Conservation (phyloP, 2,797 vertebrate species). For the Nasua narica region DNA sequence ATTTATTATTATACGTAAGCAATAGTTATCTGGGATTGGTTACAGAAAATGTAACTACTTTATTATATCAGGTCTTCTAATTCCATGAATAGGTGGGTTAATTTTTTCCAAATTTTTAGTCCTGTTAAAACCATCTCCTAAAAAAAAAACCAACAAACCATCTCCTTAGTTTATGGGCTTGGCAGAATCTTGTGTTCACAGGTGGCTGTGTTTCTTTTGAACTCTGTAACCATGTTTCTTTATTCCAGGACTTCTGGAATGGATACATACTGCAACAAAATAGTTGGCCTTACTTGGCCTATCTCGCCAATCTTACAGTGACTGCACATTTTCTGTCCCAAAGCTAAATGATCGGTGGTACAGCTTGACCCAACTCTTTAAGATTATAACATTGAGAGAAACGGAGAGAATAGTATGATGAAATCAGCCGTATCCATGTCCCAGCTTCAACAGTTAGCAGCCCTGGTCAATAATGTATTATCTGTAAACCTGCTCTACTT, state of each 20-base stretch:
- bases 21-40: not conserved
- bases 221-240: not conserved
- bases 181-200: not conserved
- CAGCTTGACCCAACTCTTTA: not conserved
- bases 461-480: not conserved
- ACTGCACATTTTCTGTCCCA: not conserved
- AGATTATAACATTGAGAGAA: not conserved
- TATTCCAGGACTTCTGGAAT: not conserved
- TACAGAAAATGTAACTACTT: not conserved
- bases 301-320: not conserved
- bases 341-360: not conserved
- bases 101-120: not conserved
- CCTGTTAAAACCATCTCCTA: not conserved
- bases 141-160: too few species aligned
- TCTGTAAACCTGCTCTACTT: not conserved
- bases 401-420: not conserved
- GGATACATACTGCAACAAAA: not conserved
- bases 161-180: not conserved
- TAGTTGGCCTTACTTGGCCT: not conserved
- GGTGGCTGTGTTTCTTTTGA: not conserved
- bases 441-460: not conserved
- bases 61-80: slow-evolving; percentile 2
- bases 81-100: not conserved
- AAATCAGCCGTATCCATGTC: not conserved
- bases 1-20: not conserved